Base-by-base conservation (phyloP, 53 echinoderm and acorn worm genomes). In the Luidia sarsii region DNA sequence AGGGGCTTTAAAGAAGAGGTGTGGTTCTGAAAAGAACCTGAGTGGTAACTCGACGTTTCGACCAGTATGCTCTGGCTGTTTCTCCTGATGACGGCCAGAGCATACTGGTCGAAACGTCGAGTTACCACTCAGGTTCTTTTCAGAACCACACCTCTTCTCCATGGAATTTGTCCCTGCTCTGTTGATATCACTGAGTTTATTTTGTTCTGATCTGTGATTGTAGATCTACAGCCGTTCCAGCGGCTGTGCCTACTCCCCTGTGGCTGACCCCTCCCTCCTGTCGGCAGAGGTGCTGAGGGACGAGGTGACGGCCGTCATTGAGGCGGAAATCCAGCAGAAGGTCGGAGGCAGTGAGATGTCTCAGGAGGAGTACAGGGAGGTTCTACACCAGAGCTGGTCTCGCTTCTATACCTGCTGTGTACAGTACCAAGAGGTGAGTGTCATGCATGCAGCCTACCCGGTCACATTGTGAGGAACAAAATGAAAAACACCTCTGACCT, bases 401-500 rank as follows among this genome's bases (percentile, higher is more conserved):
- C 80, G 82, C 53, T 97, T 97, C 79, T 90, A 90, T 59, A 82
- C 91, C 3, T 90, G 92, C 68, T 97, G 97, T 29, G 82, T 90
- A 24, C 90, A 97, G 53, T 97, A 97, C 36, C 97, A 97, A 32
- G 89, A 91, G 87, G 97, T 97, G 27, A 82, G 87, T 34, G 7
- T 57, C 7, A n/a, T 21, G n/a, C n/a, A n/a, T n/a, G n/a, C n/a
- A n/a, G n/a, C n/a, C n/a, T n/a, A n/a, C n/a, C n/a, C n/a, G n/a
- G n/a, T n/a, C n/a, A n/a, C n/a, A n/a, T n/a, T n/a, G 57, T n/a
- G 9, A 21, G 25, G 57, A 10, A 10, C 8, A 21, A 8, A 57
- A 7, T 7, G 20, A 7, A 15, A 18, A 9, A 15, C 21, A 13
- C 60, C 10, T 59, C 23, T 59, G 11, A 1, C 14, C 33, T 27